These are phyloP conservation scores for Lucilia cuprina DNA, from an alignment of 1,140 invertebrate genomes.

Conservation along the genomic window DNA sequence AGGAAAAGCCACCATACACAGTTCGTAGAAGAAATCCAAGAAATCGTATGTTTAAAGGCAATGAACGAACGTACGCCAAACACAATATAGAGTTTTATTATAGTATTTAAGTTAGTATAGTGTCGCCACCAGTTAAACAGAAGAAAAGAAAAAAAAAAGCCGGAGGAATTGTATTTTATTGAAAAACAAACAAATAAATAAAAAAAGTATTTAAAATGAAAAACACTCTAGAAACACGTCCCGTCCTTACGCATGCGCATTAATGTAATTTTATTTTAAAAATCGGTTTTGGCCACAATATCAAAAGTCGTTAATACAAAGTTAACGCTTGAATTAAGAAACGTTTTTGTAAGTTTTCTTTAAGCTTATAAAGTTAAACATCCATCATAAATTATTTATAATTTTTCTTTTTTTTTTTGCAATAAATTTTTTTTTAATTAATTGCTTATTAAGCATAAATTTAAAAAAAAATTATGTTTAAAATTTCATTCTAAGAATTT, in stretches of 20 bases:
- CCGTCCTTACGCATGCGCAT: not conserved
- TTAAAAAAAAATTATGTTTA: not conserved
- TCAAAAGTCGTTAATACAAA: not conserved
- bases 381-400: not conserved
- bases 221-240: not conserved
- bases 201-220: not conserved
- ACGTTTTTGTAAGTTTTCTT: too few relatives aligned
- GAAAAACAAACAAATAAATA: not conserved
- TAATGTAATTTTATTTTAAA: not conserved
- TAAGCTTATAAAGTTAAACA: not conserved
- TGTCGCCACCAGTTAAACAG: not conserved
- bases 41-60: not conserved
- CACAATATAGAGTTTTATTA: not conserved
- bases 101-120: conserved; percentile 9
- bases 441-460: not conserved
- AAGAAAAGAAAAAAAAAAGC: not conserved
- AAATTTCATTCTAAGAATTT: not conserved
- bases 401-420: not conserved
- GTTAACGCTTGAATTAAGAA: too few relatives aligned
- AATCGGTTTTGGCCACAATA: not conserved
- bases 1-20: not conserved
- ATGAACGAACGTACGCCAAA: not conserved
- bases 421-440: not conserved
- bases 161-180: too few relatives aligned
- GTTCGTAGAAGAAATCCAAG: not conserved